Evolutionary conservation across 2,113 vertebrate genomes (phyloP).

Genomic region (Cichladusa arquata): DNA sequence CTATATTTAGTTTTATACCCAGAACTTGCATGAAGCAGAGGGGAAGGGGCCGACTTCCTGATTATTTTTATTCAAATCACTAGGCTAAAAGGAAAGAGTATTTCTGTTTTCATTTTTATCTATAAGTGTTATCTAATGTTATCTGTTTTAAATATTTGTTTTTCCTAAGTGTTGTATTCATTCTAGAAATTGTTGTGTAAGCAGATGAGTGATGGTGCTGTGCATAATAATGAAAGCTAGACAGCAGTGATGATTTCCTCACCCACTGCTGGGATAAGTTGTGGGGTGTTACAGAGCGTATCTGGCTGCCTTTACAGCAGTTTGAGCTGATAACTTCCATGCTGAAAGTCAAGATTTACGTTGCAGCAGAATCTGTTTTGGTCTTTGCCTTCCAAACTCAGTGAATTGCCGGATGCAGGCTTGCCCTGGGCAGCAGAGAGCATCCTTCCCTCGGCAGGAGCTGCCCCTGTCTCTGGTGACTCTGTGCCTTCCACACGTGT

Average conservation of each 20-base stretch:
- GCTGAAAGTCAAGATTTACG: neutral
- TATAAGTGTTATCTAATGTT: neutral
- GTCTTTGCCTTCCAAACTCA: neutral
- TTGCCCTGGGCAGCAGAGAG: neutral
- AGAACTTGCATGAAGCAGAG: neutral
- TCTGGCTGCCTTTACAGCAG: neutral
- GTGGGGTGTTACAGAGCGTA: neutral
- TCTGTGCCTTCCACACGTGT: neutral
- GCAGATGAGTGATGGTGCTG: neutral
- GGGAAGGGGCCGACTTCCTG: neutral
- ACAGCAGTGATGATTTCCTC: neutral
- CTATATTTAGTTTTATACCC: conserved; percentile 39
- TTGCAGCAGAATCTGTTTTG: neutral
- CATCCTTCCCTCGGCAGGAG: neutral
- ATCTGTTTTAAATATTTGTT: neutral
- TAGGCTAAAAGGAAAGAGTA: neutral
- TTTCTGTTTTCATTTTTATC: neutral
- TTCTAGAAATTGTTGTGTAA: neutral
- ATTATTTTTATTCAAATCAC: neutral
- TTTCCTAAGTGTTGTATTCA: neutral
- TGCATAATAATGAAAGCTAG: neutral
- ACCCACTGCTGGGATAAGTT: neutral
- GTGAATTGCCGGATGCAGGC: neutral
- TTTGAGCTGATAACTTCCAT: neutral
- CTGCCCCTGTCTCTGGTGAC: neutral